These are phyloP conservation scores for Muscicapa adusta DNA, from an alignment of 2,113 vertebrate species.

Conservation along the genomic window DNA sequence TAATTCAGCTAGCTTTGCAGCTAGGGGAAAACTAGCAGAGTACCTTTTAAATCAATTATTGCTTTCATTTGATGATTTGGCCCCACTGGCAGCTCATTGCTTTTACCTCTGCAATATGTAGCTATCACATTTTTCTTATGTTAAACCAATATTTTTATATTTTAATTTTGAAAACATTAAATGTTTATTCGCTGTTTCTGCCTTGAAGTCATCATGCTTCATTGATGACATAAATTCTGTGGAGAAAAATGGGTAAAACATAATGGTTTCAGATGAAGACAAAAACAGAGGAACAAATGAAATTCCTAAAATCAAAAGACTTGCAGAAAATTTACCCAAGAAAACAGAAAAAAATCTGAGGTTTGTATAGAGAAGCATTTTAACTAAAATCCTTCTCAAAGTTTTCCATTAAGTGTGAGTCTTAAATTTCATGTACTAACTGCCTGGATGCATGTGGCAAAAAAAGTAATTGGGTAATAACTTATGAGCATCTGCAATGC, in stretches of 20 bases:
- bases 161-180: background rate
- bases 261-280: background rate
- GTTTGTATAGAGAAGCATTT: background rate
- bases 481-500: conserved; percentile 12
- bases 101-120: background rate
- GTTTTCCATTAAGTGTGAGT: background rate
- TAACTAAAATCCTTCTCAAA: background rate
- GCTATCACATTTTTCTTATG: background rate
- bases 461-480: conserved; percentile 46
- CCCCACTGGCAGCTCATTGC: background rate
- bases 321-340: background rate
- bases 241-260: background rate
- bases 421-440: background rate
- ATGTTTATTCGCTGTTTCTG: background rate
- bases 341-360: background rate
- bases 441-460: conserved; percentile 1
- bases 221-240: background rate
- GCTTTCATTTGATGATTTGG: background rate
- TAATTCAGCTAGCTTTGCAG: background rate
- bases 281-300: background rate
- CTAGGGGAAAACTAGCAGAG: background rate
- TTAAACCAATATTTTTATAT: background rate
- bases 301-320: background rate
- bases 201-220: background rate
- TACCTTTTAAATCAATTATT: background rate